These are phyloP conservation scores for Zosterops hypoxanthus DNA, from an alignment of 2,113 vertebrate species.

Conservation along the genomic window DNA sequence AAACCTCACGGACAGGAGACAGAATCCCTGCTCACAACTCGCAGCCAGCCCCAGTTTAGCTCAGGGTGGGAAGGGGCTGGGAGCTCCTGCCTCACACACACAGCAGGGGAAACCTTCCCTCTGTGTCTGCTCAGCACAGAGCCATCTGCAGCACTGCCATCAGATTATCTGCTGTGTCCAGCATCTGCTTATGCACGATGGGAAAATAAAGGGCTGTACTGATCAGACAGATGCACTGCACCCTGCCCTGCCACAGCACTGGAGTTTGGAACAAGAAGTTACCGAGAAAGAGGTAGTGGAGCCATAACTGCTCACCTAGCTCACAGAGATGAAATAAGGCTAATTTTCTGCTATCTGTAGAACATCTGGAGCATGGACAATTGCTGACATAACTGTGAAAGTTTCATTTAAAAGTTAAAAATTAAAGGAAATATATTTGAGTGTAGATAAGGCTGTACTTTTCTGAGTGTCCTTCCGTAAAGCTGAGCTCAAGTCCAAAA, in stretches of 20 bases:
- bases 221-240: not conserved
- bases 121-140: not conserved
- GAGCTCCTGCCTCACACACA: not conserved
- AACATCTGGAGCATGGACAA: not conserved
- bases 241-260: not conserved
- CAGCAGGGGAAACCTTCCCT: not conserved
- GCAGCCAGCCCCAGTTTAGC: not conserved
- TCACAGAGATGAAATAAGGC: not conserved
- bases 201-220: not conserved
- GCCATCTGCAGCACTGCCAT: not conserved
- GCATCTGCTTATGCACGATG: not conserved
- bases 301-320: not conserved
- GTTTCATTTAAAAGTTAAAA: not conserved
- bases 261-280: not conserved
- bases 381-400: not conserved
- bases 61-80: not conserved
- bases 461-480: not conserved
- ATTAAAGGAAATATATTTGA: not conserved
- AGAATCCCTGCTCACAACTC: accelerated
- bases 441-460: not conserved
- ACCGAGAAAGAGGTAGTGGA: not conserved
- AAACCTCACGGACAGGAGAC: accelerated
- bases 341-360: not conserved
- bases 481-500: not conserved
- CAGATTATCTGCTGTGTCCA: not conserved